Percentiles rank a stretch among this genome's conserved stretches.
Evolutionary conservation across 2,888 invertebrate genomes (phyloP).

Genomic region (Yponomeuta malinellus): DNA sequence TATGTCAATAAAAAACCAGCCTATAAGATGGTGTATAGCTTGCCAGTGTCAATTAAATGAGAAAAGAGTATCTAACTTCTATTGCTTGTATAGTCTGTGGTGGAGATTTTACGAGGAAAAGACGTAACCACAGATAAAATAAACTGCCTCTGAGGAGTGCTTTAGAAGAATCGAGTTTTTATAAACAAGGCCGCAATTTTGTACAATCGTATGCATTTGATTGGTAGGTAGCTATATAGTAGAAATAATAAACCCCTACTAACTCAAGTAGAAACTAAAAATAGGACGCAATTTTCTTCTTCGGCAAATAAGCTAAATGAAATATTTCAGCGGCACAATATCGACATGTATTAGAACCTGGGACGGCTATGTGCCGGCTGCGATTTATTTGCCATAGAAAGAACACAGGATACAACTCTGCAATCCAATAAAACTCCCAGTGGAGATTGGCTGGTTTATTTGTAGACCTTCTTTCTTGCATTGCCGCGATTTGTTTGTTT

Average conservation of each 20-base stretch:
- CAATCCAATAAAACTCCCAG: constrained; percentile 3
- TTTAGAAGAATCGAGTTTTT: too few relatives aligned
- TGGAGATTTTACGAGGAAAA: too few relatives aligned
- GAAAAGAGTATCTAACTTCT: too few relatives aligned
- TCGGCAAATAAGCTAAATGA: constrained; percentile 31
- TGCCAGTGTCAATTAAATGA: too few relatives aligned
- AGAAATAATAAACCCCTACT: not conserved
- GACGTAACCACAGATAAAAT: too few relatives aligned
- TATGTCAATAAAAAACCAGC: too few relatives aligned
- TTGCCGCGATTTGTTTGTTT: not conserved
- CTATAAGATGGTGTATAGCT: too few relatives aligned
- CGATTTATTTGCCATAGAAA: constrained; percentile 42
- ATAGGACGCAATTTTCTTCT: not conserved
- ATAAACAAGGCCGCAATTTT: too few relatives aligned
- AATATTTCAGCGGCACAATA: constrained; percentile 44
- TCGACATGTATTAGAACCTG: constrained; percentile 39
- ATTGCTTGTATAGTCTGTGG: too few relatives aligned
- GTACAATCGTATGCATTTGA: too few relatives aligned
- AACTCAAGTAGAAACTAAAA: not conserved
- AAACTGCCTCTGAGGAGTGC: too few relatives aligned
- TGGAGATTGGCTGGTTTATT: not conserved
- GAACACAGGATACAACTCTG: constrained; percentile 33
- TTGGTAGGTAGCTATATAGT: too few relatives aligned
- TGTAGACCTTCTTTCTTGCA: not conserved
- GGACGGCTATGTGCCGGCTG: constrained; percentile 31